These are phyloP conservation scores for Drosophila demipolita DNA, from an alignment of 2,888 invertebrate genomes.

Conservation along the genomic window DNA sequence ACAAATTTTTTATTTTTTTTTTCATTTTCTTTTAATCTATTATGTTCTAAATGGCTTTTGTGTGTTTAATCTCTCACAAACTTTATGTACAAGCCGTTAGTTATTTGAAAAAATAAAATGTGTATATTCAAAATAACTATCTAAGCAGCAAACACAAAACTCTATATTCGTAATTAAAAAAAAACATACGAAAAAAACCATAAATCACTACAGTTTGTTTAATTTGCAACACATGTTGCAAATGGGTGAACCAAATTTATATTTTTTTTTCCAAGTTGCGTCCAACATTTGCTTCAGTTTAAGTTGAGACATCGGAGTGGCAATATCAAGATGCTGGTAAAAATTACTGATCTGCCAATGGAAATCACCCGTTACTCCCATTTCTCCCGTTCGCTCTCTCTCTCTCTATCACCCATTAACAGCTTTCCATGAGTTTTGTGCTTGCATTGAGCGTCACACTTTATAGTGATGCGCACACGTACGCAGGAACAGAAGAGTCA, in stretches of 20 bases:
- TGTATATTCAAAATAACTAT: slow-evolving; percentile 58
- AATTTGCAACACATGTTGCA: slow-evolving; percentile 45
- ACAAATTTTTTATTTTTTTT: slow-evolving; percentile 21
- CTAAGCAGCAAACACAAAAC: slow-evolving; percentile 59
- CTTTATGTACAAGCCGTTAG: slow-evolving; percentile 37
- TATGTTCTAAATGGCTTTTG: slow-evolving; percentile 30
- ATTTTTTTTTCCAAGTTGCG: not conserved
- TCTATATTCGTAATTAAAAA: slow-evolving; percentile 73
- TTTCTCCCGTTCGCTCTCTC: not conserved
- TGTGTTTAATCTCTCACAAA: slow-evolving; percentile 47
- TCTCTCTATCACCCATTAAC: not conserved
- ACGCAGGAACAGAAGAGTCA: not conserved
- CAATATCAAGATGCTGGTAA: slow-evolving; percentile 47
- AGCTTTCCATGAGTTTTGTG: slow-evolving; percentile 56
- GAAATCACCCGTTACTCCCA: not conserved
- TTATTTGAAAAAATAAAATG: slow-evolving; percentile 44
- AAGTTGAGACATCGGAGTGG: not conserved
- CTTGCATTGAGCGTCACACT: slow-evolving; percentile 42
- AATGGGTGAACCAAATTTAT: not conserved
- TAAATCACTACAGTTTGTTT: slow-evolving; percentile 30
- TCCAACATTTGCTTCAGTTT: slow-evolving; percentile 35
- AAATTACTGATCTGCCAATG: too few species aligned
- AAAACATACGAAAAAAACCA: slow-evolving; percentile 37
- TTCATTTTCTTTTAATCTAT: slow-evolving; percentile 43
- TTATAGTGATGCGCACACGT: slow-evolving; percentile 19